Evolutionary conservation across 2,888 invertebrate species (phyloP), one percentile per base, ranked within the genome.

Genomic region (Lithophane semibrunnea): DNA sequence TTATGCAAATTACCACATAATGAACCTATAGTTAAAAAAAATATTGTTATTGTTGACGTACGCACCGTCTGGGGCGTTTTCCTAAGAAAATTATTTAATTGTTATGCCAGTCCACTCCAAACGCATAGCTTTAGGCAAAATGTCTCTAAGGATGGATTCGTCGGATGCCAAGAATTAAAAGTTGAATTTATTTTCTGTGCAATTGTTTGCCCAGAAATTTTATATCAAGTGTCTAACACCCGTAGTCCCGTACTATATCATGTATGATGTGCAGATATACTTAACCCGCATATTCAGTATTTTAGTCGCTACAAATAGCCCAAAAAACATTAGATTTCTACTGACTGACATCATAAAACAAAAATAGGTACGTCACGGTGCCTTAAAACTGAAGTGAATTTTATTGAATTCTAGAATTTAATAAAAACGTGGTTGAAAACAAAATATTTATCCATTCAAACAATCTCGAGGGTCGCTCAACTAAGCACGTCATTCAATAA

Each of bases 391-490:
- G 13, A 73, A 67, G 0, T 66, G 44, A 66, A 58, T 42, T 56
- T 70, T 10, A 70, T 56, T 65, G 67, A 75, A 63, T 67, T 66
- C 65, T 54, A 63, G 64, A 82, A 79, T 78, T 58, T 52, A 70
- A 74, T 70, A 75, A 77, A 74, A 75, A 63, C 54, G 47, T 68
- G 44, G 29, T 5, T 37, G 44, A 82, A 77, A 79, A 73, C 67
- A 78, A 82, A 88, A 85, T 85, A 87, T 88, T 81, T 78, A 78
- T 89, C 64, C 77, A 73, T 73, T 73, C 75, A 67, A 88, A 82
- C 79, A 77, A 66, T 72, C 65, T 85, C 63, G 74, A 78, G 73
- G 77, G 66, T 85, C 70, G 80, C 80, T 76, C 73, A 77, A 82
- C 80, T 74, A 79, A 85, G 83, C 82, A 80, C 76, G 80, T 79